Percentiles rank a stretch among this genome's conserved stretches.
Conservation (phyloP, 2,888 invertebrate species). For the Apamea crenata region DNA sequence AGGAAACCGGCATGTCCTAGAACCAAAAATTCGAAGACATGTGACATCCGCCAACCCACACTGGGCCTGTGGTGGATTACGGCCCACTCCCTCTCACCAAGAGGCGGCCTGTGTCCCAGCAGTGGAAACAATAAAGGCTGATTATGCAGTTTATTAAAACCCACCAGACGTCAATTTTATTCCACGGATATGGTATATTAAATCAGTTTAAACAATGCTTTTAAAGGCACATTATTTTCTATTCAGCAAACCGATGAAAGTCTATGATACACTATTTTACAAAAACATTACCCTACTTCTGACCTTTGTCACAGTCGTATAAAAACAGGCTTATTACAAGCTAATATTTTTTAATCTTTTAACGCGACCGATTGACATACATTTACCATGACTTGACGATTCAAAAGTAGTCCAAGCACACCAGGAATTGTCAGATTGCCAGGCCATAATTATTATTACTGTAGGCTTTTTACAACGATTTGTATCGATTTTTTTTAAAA, state of each 20-base stretch:
- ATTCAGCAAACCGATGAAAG: neutral
- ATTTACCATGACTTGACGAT: neutral
- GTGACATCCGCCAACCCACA: no score
- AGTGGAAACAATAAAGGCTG: no score
- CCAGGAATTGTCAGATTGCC: neutral
- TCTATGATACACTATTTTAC: neutral
- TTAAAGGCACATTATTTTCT: neutral
- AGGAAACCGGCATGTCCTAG: no score
- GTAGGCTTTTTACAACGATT: neutral
- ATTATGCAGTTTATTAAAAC: neutral
- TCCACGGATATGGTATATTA: neutral
- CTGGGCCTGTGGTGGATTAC: no score
- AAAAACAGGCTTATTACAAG: neutral
- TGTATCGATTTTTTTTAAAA: neutral
- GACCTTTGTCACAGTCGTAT: neutral
- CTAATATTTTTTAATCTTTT: neutral
- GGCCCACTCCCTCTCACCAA: no score
- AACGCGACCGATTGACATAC: neutral
- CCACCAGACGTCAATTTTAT: neutral
- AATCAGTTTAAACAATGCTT: neutral
- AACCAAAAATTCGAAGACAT: no score
- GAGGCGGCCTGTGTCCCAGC: no score
- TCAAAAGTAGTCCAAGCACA: constrained; percentile 17
- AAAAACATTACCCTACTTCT: neutral
- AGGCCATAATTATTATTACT: neutral